These are phyloP conservation scores for Cetoscarus ocellatus DNA, from an alignment of 2,797 vertebrate species.

Conservation along the genomic window DNA sequence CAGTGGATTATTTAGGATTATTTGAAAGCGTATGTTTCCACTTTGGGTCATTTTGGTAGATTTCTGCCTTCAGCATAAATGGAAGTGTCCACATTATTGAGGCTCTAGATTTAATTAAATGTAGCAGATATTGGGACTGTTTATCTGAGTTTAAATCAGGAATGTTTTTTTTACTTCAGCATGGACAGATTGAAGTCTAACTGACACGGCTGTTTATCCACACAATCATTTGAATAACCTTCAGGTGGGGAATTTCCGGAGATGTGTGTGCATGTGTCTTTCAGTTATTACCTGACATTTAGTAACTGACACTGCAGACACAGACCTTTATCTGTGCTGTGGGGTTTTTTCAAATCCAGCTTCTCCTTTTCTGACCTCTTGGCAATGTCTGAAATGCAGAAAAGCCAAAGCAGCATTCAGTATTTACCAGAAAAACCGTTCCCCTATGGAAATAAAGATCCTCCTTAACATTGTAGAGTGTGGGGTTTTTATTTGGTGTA, in stretches of 20 bases:
- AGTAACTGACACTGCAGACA: conserved; percentile 54
- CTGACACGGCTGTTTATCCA: conserved; percentile 45
- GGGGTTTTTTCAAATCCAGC: conserved; percentile 32
- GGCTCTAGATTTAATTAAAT: conserved; percentile 19
- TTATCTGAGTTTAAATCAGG: not conserved
- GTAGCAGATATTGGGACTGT: not conserved
- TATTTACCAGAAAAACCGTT: conserved; percentile 5
- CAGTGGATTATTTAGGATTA: conserved; percentile 71
- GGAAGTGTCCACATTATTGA: conserved; percentile 22
- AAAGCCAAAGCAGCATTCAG: conserved; percentile 17
- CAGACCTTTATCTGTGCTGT: conserved; percentile 39
- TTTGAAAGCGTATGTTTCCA: conserved; percentile 56
- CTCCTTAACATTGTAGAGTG: not conserved
- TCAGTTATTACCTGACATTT: conserved; percentile 64
- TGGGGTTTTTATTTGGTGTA: not conserved
- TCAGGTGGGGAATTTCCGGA: conserved; percentile 64
- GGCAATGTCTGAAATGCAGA: conserved; percentile 26
- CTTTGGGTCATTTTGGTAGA: conserved; percentile 49
- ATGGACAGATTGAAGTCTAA: conserved; percentile 2
- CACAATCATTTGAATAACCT: conserved; percentile 57
- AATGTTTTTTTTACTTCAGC: conserved; percentile 5
- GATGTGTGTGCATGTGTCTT: conserved; percentile 26
- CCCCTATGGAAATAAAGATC: not conserved
- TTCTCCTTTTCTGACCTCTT: conserved; percentile 28
- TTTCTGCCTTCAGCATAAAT: conserved; percentile 10